phyloP scores from a whole-genome alignment of 2,888 invertebrate genomes.

The Tineola bisselliella region DNA sequence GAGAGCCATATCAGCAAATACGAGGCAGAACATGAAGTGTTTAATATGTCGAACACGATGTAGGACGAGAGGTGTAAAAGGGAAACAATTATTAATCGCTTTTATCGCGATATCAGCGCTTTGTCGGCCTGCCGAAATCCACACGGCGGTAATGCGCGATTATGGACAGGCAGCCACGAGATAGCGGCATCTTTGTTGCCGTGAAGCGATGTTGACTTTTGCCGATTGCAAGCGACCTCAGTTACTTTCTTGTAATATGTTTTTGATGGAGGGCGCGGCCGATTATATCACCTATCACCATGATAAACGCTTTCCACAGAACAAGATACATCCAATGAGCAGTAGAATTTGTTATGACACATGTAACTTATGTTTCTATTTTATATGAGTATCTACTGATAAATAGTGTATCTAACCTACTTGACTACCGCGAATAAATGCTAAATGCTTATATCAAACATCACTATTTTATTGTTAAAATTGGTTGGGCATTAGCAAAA shows the following conservation, averaged over 20 bases:
- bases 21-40: constrained; percentile 16
- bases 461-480: constrained; percentile 2
- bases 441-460: neutral
- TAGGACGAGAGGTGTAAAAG: constrained; percentile 37
- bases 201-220: constrained; percentile 7
- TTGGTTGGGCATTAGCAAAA: constrained; percentile 14
- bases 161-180: constrained; percentile 25
- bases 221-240: constrained; percentile 16
- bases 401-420: neutral
- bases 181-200: constrained; percentile 57
- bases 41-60: constrained; percentile 49
- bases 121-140: constrained; percentile 64
- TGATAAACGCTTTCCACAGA: constrained; percentile 25
- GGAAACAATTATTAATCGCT: constrained; percentile 61
- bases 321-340: neutral
- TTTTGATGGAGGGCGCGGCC: constrained; percentile 59
- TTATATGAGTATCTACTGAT: neutral
- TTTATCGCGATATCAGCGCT: constrained; percentile 42
- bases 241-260: constrained; percentile 54
- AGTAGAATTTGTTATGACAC: neutral
- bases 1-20: neutral
- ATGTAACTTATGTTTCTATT: neutral
- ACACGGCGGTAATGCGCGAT: constrained; percentile 24
- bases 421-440: neutral
- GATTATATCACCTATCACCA: constrained; percentile 29